A percentile compares a stretch with the other conserved stretches of the same genome.
Evolutionary conservation across 2,888 invertebrate genomes (phyloP).

Genomic region (Bellardia pandia): DNA sequence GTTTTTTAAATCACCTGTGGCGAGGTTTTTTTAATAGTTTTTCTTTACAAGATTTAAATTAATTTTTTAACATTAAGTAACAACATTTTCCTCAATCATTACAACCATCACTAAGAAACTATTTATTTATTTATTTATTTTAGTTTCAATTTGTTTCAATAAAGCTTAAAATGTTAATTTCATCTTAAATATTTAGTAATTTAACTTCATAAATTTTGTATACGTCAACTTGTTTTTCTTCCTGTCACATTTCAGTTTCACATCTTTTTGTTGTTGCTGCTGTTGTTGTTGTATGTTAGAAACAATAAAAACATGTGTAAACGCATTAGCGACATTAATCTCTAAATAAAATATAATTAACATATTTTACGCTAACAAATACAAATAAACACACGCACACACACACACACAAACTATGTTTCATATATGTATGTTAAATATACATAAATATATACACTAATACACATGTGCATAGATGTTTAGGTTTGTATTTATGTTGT

Average conservation of each 20-base stretch:
- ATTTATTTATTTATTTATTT: background rate
- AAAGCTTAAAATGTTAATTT: conserved; percentile 6
- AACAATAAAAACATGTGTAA: conserved; percentile 62
- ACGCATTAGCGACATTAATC: conserved; percentile 68
- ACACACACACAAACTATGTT: background rate
- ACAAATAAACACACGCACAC: background rate
- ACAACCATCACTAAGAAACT: no score
- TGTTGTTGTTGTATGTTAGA: background rate
- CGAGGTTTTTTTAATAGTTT: background rate
- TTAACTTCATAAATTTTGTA: conserved; percentile 18
- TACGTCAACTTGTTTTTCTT: background rate
- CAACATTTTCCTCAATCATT: background rate
- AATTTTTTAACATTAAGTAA: background rate
- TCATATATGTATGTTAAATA: background rate
- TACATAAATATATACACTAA: background rate
- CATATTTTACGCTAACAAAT: conserved; percentile 45
- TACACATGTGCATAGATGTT: background rate
- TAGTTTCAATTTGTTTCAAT: background rate
- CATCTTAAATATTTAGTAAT: conserved; percentile 2
- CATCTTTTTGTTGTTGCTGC: background rate
- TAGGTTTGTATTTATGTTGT: background rate
- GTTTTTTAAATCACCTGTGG: background rate
- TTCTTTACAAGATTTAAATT: background rate
- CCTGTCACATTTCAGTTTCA: background rate
- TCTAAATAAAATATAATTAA: conserved; percentile 70